Evolutionary conservation across 2,888 invertebrate genomes (phyloP).

Genomic region (Luperina nickerlii): DNA sequence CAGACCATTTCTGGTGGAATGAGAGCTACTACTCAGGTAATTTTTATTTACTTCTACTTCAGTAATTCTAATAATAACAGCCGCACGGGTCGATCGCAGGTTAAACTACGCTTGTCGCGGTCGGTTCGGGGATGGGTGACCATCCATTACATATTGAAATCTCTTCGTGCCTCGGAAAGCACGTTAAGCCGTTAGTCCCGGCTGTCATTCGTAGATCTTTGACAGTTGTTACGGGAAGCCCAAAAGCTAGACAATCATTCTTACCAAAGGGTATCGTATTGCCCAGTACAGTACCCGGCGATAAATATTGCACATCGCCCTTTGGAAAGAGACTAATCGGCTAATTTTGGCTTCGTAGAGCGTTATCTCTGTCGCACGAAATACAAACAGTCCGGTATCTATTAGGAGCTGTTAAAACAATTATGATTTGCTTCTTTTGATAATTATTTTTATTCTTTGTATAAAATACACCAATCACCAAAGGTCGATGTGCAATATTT

Average conservation of each 20-base stretch:
- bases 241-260: neutral
- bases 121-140: neutral
- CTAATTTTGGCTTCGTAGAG: too few relatives aligned
- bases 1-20: slow-evolving; percentile 97
- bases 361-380: too few relatives aligned
- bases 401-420: too few relatives aligned
- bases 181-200: neutral
- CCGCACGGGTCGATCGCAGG: neutral
- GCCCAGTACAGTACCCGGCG: neutral
- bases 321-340: too few relatives aligned
- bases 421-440: too few relatives aligned
- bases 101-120: neutral
- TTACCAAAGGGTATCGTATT: neutral
- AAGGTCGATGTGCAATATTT: too few relatives aligned
- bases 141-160: neutral
- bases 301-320: too few relatives aligned
- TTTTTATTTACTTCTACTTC: neutral
- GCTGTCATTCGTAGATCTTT: neutral
- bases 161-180: neutral
- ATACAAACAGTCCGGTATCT: too few relatives aligned
- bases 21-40: slow-evolving; percentile 95
- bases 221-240: neutral
- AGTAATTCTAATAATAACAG: neutral
- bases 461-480: too few relatives aligned
- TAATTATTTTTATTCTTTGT: too few relatives aligned